Evolutionary conservation across 2,797 vertebrate species (phyloP), one percentile per base, ranked within the genome.

Genomic region (Tapera naevia): DNA sequence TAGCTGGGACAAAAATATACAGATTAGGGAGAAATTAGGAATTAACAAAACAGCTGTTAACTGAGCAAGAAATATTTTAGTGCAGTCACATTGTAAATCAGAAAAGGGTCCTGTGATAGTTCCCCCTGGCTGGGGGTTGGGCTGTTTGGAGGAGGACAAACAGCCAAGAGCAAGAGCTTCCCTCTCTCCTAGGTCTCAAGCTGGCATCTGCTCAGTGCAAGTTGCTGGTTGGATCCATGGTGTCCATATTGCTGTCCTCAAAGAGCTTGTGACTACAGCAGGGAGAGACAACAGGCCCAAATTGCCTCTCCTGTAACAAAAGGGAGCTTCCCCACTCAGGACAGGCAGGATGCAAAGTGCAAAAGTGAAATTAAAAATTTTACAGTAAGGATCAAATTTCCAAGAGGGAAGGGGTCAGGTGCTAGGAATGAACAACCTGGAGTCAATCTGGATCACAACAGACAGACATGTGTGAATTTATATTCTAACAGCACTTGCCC

Each of bases 41-140:
- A 97, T 97, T 98, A 98, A 95, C 95, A 95, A 97, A 97, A 96
- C 95, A 95, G 95, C 96, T 97, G 86, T 96, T 97, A 97, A 97
- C 97, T 83, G 82, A 97, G 82, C 94, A 92, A 95, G 95, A 97
- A 98, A 95, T 90, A 89, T 88, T 94, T 64, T 89, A 60, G 88
- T 94, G 72, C 75, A 71, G 80, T 62, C 53, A 18, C 4, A 2
- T 45, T 94, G 88, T 98, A 98, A 98, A 98, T 98, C 97, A 98
- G 84, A 92, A 92, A 91, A 91, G 80, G 5, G 3, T 73, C 39
- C 73, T 72, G 56, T 81, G 87, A 73, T 58, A 28, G 18, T 60
- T 90, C 80, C 65, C 76, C 17, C 28, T 85, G 57, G 23, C 13
- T 75, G 39, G 57, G 57, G 5, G 3, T 30, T 54, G 71, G 46